A percentile compares a stretch with the other conserved stretches of the same genome.
These are phyloP conservation scores for Brotula barbata DNA, from an alignment of 2,797 vertebrate genomes.

Conservation along the genomic window DNA sequence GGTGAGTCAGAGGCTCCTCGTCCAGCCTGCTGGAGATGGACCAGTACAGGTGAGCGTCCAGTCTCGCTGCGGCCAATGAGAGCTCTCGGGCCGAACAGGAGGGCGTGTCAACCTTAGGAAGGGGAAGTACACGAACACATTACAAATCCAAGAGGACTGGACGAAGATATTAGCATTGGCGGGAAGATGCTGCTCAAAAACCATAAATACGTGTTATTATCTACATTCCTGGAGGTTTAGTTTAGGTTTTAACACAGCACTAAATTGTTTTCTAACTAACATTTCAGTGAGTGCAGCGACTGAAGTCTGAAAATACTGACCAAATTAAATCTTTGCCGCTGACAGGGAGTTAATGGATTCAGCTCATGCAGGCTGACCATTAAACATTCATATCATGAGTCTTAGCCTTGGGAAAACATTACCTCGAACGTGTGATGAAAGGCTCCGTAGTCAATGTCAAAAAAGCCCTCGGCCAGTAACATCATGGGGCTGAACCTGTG, in stretches of 20 bases:
- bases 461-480: slow-evolving; percentile 90
- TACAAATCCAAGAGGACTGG: neutral
- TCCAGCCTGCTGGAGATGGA: slow-evolving; percentile 91
- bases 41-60: slow-evolving; percentile 92
- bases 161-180: neutral
- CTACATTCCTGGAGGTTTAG: too few species aligned
- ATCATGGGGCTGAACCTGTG: slow-evolving; percentile 94
- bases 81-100: slow-evolving; percentile 88
- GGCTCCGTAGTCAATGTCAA: slow-evolving; percentile 91
- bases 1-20: slow-evolving; percentile 79
- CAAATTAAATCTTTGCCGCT: neutral
- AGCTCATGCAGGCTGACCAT: neutral
- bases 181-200: neutral
- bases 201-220: neutral
- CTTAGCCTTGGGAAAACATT: neutral
- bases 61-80: slow-evolving; percentile 83
- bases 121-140: neutral
- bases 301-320: too few species aligned
- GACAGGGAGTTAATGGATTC: neutral
- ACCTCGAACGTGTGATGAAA: slow-evolving; percentile 94
- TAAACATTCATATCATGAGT: neutral
- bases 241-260: too few species aligned
- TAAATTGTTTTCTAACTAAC: too few species aligned
- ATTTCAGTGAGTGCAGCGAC: too few species aligned
- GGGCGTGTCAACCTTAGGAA: slow-evolving; percentile 85